Evolutionary conservation across 2,888 invertebrate genomes (phyloP).

Genomic region (Euzetes globulus): DNA sequence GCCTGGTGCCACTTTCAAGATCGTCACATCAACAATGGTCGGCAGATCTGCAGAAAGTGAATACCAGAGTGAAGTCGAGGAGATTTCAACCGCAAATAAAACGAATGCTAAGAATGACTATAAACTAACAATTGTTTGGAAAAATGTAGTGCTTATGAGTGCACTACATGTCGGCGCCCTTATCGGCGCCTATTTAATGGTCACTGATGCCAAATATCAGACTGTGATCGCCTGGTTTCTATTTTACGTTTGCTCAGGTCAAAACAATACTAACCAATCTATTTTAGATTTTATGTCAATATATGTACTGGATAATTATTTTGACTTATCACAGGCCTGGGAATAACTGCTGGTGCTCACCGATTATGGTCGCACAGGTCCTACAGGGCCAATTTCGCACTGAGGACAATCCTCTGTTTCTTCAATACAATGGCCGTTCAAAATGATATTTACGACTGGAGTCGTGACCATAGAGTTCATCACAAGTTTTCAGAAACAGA

Average conservation of each 20-base stretch:
- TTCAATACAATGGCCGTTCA: conserved; percentile 38
- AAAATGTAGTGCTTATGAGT: not conserved
- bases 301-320: too few species aligned
- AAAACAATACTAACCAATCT: too few species aligned
- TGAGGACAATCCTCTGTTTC: conserved; percentile 9
- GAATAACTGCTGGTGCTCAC: conserved; percentile 81
- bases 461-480: conserved; percentile 48
- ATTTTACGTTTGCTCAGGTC: not conserved
- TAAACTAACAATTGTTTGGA: not conserved
- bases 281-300: too few species aligned
- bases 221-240: not conserved
- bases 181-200: conserved; percentile 15
- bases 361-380: conserved; percentile 66
- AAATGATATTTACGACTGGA: conserved; percentile 48
- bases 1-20: too few species aligned
- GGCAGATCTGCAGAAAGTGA: too few species aligned
- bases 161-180: not conserved
- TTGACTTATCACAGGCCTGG: not conserved
- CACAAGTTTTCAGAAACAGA: conserved; percentile 47
- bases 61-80: too few species aligned
- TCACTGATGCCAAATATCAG: conserved; percentile 1
- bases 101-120: too few species aligned
- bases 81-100: too few species aligned
- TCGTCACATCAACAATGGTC: too few species aligned
- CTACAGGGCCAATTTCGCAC: conserved; percentile 23